Conservation (phyloP, 2,888 invertebrate species). For the Drosophila parthenogenetica region DNA sequence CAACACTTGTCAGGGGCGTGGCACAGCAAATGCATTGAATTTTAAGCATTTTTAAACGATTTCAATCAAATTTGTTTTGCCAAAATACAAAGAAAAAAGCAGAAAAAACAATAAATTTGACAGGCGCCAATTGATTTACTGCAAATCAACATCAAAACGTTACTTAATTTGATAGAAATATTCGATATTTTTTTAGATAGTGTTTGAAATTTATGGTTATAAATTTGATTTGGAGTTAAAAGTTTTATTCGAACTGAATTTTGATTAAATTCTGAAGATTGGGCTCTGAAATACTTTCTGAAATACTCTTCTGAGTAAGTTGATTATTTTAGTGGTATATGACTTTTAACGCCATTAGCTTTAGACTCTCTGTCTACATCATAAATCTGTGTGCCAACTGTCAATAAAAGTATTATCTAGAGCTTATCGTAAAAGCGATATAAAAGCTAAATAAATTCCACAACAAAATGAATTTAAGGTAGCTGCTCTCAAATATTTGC, state of each 20-base stretch:
- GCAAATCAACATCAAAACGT: constrained; percentile 43
- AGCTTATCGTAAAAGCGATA: constrained; percentile 65
- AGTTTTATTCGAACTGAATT: too few species aligned
- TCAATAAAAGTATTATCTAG: constrained; percentile 17
- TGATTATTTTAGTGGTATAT: too few species aligned
- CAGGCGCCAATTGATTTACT: constrained; percentile 62
- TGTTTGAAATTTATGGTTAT: neutral
- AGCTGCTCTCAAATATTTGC: constrained; percentile 44
- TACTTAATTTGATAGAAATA: neutral
- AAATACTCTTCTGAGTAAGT: too few species aligned
- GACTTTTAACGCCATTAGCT: too few species aligned
- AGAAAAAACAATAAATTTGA: constrained; percentile 23
- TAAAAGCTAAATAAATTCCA: constrained; percentile 52
- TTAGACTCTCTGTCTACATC: too few species aligned
- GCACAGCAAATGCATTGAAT: constrained; percentile 75
- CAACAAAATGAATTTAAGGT: constrained; percentile 63
- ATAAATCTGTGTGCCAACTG: constrained; percentile 21
- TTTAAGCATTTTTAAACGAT: constrained; percentile 63
- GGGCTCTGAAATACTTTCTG: too few species aligned
- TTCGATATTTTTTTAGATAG: neutral
- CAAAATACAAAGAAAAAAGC: neutral
- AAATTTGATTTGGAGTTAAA: too few species aligned
- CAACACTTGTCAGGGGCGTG: constrained; percentile 30
- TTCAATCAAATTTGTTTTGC: constrained; percentile 43
- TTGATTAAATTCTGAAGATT: too few species aligned